Base-by-base conservation (phyloP, 2,797 vertebrate species). In the Echiichthys vipera region DNA sequence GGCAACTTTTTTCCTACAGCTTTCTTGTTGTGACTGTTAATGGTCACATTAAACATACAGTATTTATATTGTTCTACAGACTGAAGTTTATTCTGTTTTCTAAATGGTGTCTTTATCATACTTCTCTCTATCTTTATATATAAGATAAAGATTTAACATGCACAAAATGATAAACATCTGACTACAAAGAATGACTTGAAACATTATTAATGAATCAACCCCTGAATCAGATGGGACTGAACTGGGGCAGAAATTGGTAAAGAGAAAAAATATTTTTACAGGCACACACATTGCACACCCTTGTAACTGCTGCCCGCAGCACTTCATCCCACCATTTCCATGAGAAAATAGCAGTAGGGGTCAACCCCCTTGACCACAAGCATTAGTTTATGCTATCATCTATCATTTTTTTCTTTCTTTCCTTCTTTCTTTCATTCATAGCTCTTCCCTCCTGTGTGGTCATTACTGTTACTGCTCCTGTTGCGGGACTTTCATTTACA, bases 361-460 rank as follows among this genome's bases (percentile, higher is more conserved):
- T 89, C 80, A 82, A 45, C 81, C 57, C 69, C 43, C 54, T 49
- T 57, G 24, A 80, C 74, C 63, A 65, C 71, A 59, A 37, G 34
- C 4, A 2, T 57, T 30, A 43, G 22, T 49, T 70, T 78, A 29
- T 58, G 15, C 29, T 39, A 9, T 47, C n/a, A n/a, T 86, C 15
- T 49, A 47, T 58, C 45, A n/a, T 42, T 72, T 12, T 5, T 47
- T 43, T 24, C 43, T 34, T 42, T 27, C 30, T 66, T 63, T 36
- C 54, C 22, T 77, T 51, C 45, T 72, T 78, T 67, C 63, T 64
- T 83, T 79, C 71, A 75, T 85, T 79, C 66, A 74, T 70, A 58
- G 71, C 78, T 81, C 57, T 43, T 39, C 57, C 86, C 86, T 84
- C 81, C 55, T 91, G 89, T 93, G 92, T 92, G 91, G 91, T 74